A percentile compares a stretch with the other conserved stretches of the same genome.
Conservation (phyloP, 2,797 vertebrate genomes). For the Lagodon rhomboides region DNA sequence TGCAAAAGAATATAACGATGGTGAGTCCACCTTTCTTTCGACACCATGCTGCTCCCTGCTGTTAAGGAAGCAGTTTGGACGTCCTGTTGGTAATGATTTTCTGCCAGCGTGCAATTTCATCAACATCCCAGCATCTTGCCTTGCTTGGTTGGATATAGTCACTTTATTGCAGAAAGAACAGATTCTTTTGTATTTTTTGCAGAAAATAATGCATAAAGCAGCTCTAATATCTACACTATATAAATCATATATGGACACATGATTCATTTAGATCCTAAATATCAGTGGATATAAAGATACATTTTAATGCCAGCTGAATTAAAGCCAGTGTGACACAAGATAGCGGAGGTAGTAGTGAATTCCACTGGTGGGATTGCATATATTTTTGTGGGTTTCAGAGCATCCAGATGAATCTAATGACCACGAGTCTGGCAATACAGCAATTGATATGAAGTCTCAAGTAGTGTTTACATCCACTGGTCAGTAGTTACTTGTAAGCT, state of each 20-base stretch:
- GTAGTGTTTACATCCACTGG: conserved; percentile 15
- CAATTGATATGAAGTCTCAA: background rate
- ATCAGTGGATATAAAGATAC: background rate
- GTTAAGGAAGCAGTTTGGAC: conserved; percentile 9
- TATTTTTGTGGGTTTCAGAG: background rate
- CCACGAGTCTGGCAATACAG: background rate
- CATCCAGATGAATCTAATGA: background rate
- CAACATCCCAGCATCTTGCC: conserved; percentile 16
- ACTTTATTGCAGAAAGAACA: background rate
- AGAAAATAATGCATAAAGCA: background rate
- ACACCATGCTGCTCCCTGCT: conserved; percentile 3
- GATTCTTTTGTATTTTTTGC: background rate
- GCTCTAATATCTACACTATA: background rate
- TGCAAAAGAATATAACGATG: background rate
- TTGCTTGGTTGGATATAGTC: background rate
- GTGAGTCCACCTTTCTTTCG: background rate
- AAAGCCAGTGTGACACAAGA: background rate
- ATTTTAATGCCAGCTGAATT: background rate
- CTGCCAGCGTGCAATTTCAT: conserved; percentile 11
- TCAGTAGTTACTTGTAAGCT: conserved; percentile 22
- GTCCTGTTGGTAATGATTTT: conserved; percentile 30
- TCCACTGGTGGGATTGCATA: background rate
- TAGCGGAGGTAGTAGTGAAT: background rate
- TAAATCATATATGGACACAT: background rate
- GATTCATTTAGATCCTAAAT: background rate